Conservation (phyloP, 2,797 vertebrate species). For the Acestrorhynchus altus region DNA sequence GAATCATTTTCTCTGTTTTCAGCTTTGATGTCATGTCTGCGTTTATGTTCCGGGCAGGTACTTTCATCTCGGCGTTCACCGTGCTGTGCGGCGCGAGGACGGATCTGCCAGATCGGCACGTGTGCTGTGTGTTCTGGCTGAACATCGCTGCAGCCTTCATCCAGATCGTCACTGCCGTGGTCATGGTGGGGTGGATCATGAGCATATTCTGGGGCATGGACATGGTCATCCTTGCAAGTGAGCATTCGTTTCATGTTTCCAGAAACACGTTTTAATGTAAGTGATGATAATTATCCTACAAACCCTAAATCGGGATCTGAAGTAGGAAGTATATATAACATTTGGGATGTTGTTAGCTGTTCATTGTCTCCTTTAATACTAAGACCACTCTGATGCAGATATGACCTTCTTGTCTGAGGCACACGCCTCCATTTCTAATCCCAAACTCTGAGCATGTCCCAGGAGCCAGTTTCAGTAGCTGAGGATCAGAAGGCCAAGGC, state of each 20-base stretch:
- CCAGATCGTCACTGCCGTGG: constrained; percentile 93
- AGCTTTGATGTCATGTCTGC: too few relatives aligned
- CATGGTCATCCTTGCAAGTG: constrained; percentile 99
- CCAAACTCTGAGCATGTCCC: too few relatives aligned
- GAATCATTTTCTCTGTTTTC: too few relatives aligned
- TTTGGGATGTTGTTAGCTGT: too few relatives aligned
- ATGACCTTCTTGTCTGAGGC: too few relatives aligned
- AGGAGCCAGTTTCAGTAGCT: too few relatives aligned
- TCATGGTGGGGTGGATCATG: constrained; percentile 99
- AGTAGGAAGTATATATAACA: too few relatives aligned
- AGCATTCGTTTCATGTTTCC: constrained; percentile 65
- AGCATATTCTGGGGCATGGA: constrained; percentile 99
- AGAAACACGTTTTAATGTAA: background rate
- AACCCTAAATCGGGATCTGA: too few relatives aligned
- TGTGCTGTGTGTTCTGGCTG: constrained; percentile 97
- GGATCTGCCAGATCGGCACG: constrained; percentile 89
- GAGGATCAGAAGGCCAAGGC: too few relatives aligned
- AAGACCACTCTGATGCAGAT: too few relatives aligned
- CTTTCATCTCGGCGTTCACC: constrained; percentile 92
- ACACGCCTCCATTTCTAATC: too few relatives aligned
- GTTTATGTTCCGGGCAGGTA: constrained; percentile 77
- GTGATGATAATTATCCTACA: background rate
- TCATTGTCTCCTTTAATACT: too few relatives aligned
- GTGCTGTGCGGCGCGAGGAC: constrained; percentile 94
- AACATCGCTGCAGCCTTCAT: constrained; percentile 95